A percentile compares a stretch with the other conserved stretches of the same genome.
Conservation (phyloP, 2,797 vertebrate species). For the Pseudotriccus pelzelni region DNA sequence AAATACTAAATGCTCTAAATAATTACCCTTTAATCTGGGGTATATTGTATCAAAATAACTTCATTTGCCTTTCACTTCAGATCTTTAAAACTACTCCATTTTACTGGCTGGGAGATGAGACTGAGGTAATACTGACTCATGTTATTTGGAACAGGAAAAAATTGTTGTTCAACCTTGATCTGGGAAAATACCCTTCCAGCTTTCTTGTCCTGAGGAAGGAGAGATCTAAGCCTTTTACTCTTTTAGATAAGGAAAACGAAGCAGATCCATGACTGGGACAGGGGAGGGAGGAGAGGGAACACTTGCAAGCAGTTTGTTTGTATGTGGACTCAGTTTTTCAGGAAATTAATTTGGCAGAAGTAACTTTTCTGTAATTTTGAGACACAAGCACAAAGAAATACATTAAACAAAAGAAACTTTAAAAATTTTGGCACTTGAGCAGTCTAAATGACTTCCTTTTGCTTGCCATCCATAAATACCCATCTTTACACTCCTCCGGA, state of each 20-base stretch:
- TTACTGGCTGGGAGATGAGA: neutral
- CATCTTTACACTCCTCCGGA: neutral
- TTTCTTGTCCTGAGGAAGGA: neutral
- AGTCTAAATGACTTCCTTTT: slow-evolving; percentile 6
- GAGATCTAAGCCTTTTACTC: neutral
- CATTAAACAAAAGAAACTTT: neutral
- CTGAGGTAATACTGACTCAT: neutral
- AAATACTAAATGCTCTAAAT: neutral
- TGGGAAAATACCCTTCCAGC: neutral
- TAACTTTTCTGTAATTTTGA: neutral
- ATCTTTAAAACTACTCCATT: neutral
- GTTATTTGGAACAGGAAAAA: neutral
- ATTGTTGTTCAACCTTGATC: neutral
- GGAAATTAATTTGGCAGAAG: neutral
- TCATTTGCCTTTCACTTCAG: neutral
- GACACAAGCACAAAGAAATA: neutral
- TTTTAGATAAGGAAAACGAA: neutral
- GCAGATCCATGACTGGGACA: neutral
- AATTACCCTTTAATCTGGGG: neutral
- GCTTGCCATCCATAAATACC: neutral
- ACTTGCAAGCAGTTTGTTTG: neutral
- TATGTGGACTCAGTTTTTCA: neutral
- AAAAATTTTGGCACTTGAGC: neutral
- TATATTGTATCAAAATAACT: neutral
- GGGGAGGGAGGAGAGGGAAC: neutral